phyloP scores from a whole-genome alignment of 2,888 invertebrate species.

The Amphipoea oculea region DNA sequence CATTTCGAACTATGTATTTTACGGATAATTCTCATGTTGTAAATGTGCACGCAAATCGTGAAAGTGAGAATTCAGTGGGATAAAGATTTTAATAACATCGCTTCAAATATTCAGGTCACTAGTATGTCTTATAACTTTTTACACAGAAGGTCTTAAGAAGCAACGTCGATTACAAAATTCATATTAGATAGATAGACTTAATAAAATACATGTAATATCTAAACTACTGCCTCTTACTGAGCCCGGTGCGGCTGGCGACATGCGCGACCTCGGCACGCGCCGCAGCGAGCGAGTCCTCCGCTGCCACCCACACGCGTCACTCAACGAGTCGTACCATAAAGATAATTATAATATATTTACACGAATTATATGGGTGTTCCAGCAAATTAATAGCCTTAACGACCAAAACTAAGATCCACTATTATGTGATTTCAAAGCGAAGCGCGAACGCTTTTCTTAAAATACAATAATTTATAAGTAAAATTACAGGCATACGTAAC shows the following conservation, averaged over 20 bases:
- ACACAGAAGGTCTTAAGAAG: slow-evolving; percentile 90
- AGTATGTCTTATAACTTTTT: slow-evolving; percentile 90
- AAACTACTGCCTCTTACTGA: slow-evolving; percentile 84
- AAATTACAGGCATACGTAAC: slow-evolving; percentile 68
- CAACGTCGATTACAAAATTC: slow-evolving; percentile 90
- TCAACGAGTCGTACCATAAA: slow-evolving; percentile 87
- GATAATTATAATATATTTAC: slow-evolving; percentile 90
- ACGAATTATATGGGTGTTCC: slow-evolving; percentile 89
- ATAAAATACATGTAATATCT: slow-evolving; percentile 90
- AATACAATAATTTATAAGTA: slow-evolving; percentile 88
- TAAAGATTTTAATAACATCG: slow-evolving; percentile 86
- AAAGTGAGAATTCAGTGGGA: slow-evolving; percentile 89
- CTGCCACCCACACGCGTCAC: slow-evolving; percentile 68
- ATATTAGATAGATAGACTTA: slow-evolving; percentile 88
- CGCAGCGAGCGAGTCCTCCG: slow-evolving; percentile 51
- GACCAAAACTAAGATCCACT: slow-evolving; percentile 89
- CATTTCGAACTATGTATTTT: slow-evolving; percentile 85
- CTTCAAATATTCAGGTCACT: slow-evolving; percentile 90
- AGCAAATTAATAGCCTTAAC: slow-evolving; percentile 89
- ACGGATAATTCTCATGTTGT: slow-evolving; percentile 85
- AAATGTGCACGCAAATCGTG: slow-evolving; percentile 88
- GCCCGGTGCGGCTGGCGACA: slow-evolving; percentile 66
- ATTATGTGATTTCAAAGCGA: slow-evolving; percentile 88
- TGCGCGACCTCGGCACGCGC: slow-evolving; percentile 29
- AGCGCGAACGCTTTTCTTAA: slow-evolving; percentile 87